Evolutionary conservation across 2,888 invertebrate species (phyloP).

Genomic region (Lithophane socia): DNA sequence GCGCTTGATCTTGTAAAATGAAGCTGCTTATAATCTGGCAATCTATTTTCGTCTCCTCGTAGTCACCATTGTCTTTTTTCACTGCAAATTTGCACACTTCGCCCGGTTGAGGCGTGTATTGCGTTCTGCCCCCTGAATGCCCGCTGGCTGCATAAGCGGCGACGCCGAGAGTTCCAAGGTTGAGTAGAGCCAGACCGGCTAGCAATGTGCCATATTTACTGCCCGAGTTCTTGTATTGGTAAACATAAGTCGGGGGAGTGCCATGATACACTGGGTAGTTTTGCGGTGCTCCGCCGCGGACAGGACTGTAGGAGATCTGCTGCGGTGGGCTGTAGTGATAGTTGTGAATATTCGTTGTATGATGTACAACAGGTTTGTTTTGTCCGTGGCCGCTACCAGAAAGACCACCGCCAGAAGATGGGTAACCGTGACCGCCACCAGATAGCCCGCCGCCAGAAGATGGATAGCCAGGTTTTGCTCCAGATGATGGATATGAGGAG

Average conservation of each 20-base stretch:
- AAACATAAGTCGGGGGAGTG: constrained; percentile 83
- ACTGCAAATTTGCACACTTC: constrained; percentile 85
- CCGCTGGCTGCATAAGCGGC: constrained; percentile 72
- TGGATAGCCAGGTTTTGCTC: constrained; percentile 29
- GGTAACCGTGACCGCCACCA: constrained; percentile 61
- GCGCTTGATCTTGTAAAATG: constrained; percentile 77
- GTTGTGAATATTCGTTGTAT: constrained; percentile 77
- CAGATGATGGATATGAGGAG: constrained; percentile 39
- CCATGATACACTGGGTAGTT: constrained; percentile 84
- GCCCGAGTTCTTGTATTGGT: constrained; percentile 84
- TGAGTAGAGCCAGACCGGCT: constrained; percentile 83
- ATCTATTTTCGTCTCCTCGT: constrained; percentile 85
- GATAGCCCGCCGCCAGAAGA: constrained; percentile 34
- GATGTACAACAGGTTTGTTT: constrained; percentile 61
- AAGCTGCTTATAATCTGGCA: constrained; percentile 85
- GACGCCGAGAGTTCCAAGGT: constrained; percentile 83
- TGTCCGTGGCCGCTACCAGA: constrained; percentile 60
- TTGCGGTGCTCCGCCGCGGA: constrained; percentile 75
- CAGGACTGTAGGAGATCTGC: constrained; percentile 80
- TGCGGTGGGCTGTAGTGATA: constrained; percentile 84
- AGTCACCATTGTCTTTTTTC: constrained; percentile 84
- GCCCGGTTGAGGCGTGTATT: constrained; percentile 75
- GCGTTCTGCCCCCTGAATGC: constrained; percentile 30
- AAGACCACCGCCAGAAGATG: constrained; percentile 64
- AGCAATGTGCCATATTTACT: constrained; percentile 85